Evolutionary conservation across 2,797 vertebrate genomes (phyloP), one percentile per base, ranked within the genome.

Genomic region (Lithobates sylvaticus): DNA sequence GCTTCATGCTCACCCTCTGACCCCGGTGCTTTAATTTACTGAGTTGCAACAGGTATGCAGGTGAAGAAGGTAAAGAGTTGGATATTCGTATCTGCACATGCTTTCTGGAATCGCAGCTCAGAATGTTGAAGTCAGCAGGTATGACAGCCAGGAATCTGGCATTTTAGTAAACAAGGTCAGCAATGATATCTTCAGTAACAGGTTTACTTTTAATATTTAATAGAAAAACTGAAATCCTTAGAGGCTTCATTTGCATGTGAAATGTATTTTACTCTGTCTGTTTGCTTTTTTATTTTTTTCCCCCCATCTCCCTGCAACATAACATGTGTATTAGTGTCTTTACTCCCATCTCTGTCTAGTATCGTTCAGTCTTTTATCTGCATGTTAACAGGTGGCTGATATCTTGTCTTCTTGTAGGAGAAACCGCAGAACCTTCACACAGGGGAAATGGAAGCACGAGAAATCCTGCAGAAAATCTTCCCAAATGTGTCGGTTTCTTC

Each of bases 401-500:
- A 47, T 47, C 29, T 15, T 77, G 34, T 42, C 88, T 76, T 36
- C 12, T 58, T 58, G 72, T 91, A 99, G 98, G 98, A 99, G 91
- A 96, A 94, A 90, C 96, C 96, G 88, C 92, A 95, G 0, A 93
- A 92, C 0, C 82, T 97, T 90, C 95, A 96, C 88, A 88, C 87
- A 50, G 91, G 92, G 34, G 95, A 98, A 89, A 94, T 95, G 0
- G 96, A 98, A 90, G 96, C 95, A 58, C 94, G 95, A 88, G 92
- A 95, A 21, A 92, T 96, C 87, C 94, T 99, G 75, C 96, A 96
- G 93, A 97, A 96, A 91, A 93, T 99, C 78, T 96, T 99, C 90
- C 98, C 98, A 36, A 91, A 92, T 9, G 96, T 99, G 78, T 96
- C 97, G 90, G 94, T 98, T 68, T 95, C 97, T 89, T 90, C 93